These are phyloP conservation scores for Eufriesea mexicana DNA, from an alignment of 1,140 invertebrate genomes.

Conservation along the genomic window DNA sequence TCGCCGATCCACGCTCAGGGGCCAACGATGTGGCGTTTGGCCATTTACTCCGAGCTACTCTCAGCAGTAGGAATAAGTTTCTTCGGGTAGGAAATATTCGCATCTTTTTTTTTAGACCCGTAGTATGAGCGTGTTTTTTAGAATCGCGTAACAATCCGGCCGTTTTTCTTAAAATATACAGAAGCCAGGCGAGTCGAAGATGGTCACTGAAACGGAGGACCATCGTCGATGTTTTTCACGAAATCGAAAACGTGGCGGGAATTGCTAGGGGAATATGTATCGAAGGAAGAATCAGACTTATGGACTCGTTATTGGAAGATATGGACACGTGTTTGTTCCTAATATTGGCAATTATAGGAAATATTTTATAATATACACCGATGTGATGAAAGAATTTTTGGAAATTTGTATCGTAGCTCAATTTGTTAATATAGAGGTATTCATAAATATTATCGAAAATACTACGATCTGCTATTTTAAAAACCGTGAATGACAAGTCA, in stretches of 20 bases:
- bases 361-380: accelerated
- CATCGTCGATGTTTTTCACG: neutral
- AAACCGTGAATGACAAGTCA: too few relatives aligned
- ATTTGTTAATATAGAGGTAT: neutral
- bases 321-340: too few relatives aligned
- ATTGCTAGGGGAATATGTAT: too few relatives aligned
- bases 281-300: too few relatives aligned
- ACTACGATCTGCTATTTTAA: too few relatives aligned
- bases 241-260: too few relatives aligned
- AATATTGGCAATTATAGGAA: neutral
- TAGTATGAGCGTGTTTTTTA: neutral
- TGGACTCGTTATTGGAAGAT: too few relatives aligned
- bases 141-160: neutral
- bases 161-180: slow-evolving; percentile 19
- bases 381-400: neutral
- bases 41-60: too few relatives aligned
- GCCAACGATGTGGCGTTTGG: too few relatives aligned
- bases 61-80: too few relatives aligned
- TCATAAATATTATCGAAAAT: too few relatives aligned
- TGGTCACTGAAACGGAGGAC: neutral
- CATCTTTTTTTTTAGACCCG: neutral
- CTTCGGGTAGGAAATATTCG: neutral
- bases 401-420: neutral
- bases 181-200: neutral
- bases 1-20: too few relatives aligned